Base-by-base conservation (phyloP, 2,888 invertebrate genomes). In the Dicyrtoma fusca region DNA sequence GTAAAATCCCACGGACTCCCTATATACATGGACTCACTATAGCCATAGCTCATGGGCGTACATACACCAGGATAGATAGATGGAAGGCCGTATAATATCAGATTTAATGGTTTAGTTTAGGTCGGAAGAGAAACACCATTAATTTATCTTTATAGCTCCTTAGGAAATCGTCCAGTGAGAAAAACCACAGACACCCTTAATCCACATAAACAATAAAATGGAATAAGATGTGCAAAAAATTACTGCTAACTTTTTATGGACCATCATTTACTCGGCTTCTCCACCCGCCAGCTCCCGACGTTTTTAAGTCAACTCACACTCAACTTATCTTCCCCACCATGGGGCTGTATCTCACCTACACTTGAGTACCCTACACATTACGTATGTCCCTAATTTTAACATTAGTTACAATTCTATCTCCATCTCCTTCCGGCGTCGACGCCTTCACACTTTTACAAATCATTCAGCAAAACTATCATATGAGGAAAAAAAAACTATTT, bases 71-170 rank as follows among this genome's bases (percentile, higher is more conserved):
- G 8, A 25, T 25, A 13, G 34, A 42, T 61, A 17, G 61, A 26
- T 42, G 61, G 17, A 25, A 14, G 13, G 23, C 17, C 21, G 53
- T 57, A 68, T 68, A 68, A 68, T 68, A 57, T 68, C 57, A 68
- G 68, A 68, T 68, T 68, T 68, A 68, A 68, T 68, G 68, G 68
- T 23, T 23, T 42, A 57, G 57, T 68, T 68, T 68, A 68, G 68
- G 68, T 68, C 45, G 68, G 68, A 57, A 68, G 68, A 68, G 68
- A 68, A 68, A 68, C 68, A 68, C 68, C 66, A 68, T 68, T 68
- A 68, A 68, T 68, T 68, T 68, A 68, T 68, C 68, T 68, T 68
- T 68, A 68, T 68, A 55, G 68, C 68, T 68, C 57, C 44, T 68
- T 68, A 68, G 68, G 68, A 68, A 68, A 57, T 68, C 45, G 68